Conservation (phyloP, 2,113 vertebrate genomes). For the Cyprinodon variegatus region DNA sequence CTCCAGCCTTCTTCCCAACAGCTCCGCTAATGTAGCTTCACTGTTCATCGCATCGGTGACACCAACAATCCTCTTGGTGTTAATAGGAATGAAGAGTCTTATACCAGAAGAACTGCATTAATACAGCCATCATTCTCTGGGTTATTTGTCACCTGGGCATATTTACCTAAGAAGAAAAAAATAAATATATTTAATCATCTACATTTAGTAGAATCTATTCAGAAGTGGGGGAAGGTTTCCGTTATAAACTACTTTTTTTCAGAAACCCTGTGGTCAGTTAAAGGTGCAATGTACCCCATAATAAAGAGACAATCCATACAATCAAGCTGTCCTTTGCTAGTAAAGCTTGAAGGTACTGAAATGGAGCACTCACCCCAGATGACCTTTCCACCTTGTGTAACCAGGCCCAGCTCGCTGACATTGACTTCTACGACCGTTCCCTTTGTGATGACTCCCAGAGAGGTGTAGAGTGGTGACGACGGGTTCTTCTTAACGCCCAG, state of each 20-base stretch:
- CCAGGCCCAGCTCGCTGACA: conserved; percentile 94
- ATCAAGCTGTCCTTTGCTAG: no score
- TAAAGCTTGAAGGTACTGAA: not conserved
- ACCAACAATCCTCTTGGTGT: conserved; percentile 4
- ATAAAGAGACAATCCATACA: no score
- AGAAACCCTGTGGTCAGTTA: no score
- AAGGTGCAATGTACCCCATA: no score
- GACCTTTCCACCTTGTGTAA: conserved; percentile 98
- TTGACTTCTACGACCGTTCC: conserved; percentile 96
- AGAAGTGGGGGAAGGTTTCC: not conserved
- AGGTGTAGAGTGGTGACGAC: conserved; percentile 93
- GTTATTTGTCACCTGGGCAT: conserved; percentile 97
- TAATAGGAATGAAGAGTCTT: conserved; percentile 43
- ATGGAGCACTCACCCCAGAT: conserved; percentile 91
- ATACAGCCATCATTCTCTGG: conserved; percentile 99
- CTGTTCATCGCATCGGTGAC: not conserved
- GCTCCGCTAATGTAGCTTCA: conserved; percentile 1
- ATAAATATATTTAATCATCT: not conserved
- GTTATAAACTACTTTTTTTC: not conserved
- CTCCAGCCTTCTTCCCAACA: not conserved
- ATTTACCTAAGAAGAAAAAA: conserved; percentile 86
- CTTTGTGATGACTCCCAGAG: conserved; percentile 97
- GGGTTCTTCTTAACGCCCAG: conserved; percentile 99
- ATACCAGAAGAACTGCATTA: conserved; percentile 93
- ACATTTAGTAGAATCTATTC: not conserved